A percentile compares a stretch with the other conserved stretches of the same genome.
phyloP scores from a whole-genome alignment of 2,113 vertebrate genomes.

The Indicator maculatus region DNA sequence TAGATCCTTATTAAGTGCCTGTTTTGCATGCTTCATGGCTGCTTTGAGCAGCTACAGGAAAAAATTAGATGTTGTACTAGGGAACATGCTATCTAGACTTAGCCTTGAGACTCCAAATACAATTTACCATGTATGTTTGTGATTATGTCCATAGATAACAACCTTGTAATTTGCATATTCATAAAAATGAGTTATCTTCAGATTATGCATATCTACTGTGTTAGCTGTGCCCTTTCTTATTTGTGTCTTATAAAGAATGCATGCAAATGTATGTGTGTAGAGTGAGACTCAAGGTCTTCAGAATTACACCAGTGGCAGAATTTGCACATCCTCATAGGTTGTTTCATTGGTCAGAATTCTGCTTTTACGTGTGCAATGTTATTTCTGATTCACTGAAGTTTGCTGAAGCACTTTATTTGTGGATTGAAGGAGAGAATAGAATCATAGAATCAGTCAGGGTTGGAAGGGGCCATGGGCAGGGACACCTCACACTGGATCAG shows the following conservation, averaged over 20 bases:
- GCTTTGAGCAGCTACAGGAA: background rate
- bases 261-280: background rate
- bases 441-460: no score
- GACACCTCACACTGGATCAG: no score
- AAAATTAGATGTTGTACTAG: background rate
- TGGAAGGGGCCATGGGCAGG: no score
- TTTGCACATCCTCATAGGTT: background rate
- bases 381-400: background rate
- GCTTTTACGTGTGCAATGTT: background rate
- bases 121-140: background rate
- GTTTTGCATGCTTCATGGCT: background rate
- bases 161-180: background rate
- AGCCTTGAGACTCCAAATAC: background rate
- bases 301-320: background rate
- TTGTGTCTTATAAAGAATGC: background rate
- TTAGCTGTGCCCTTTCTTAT: background rate
- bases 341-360: background rate
- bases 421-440: background rate
- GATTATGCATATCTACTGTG: background rate
- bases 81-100: background rate
- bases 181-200: background rate
- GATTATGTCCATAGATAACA: background rate
- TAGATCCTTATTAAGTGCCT: slow-evolving; percentile 15
- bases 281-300: background rate
- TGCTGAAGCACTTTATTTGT: background rate